Evolutionary conservation across 1,140 invertebrate genomes (phyloP).

Genomic region (Hermatobates lingyangjiaoensis): DNA sequence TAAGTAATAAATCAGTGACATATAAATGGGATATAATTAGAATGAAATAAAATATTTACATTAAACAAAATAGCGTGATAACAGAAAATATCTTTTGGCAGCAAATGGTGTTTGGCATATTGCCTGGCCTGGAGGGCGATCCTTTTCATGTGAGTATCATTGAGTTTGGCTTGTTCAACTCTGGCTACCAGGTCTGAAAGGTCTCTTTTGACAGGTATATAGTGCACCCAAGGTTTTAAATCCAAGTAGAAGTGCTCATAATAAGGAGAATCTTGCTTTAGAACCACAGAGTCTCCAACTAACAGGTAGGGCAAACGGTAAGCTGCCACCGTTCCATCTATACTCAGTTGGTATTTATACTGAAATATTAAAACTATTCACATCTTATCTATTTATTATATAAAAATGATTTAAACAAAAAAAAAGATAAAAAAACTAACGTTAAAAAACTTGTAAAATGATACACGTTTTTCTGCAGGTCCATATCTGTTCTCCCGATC

Average conservation of each 20-base stretch:
- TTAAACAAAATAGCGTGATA: conserved; percentile 68
- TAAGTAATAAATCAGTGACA: no score
- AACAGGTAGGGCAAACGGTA: conserved; percentile 86
- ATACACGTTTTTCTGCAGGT: conserved; percentile 59
- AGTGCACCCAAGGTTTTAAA: conserved; percentile 59
- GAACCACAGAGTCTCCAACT: conserved; percentile 62
- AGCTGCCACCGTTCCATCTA: conserved; percentile 91
- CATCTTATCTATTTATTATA: neutral
- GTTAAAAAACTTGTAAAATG: conserved; percentile 90
- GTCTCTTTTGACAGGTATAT: conserved; percentile 60
- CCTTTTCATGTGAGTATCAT: conserved; percentile 49
- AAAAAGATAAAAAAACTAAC: conserved; percentile 34
- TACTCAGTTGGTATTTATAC: conserved; percentile 89
- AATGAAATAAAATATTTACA: conserved; percentile 27
- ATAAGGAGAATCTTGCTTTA: conserved; percentile 84
- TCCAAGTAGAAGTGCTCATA: conserved; percentile 86
- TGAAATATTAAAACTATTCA: conserved; percentile 35
- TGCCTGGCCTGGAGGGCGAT: conserved; percentile 51
- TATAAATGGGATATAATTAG: neutral
- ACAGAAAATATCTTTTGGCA: conserved; percentile 74
- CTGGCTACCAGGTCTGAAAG: conserved; percentile 62
- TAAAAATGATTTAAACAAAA: neutral
- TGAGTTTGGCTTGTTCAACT: conserved; percentile 55
- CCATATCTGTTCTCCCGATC: conserved; percentile 73
- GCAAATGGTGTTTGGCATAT: conserved; percentile 57